These are phyloP conservation scores for Triplophysa rosa DNA, from an alignment of 2,113 vertebrate genomes.

Conservation along the genomic window DNA sequence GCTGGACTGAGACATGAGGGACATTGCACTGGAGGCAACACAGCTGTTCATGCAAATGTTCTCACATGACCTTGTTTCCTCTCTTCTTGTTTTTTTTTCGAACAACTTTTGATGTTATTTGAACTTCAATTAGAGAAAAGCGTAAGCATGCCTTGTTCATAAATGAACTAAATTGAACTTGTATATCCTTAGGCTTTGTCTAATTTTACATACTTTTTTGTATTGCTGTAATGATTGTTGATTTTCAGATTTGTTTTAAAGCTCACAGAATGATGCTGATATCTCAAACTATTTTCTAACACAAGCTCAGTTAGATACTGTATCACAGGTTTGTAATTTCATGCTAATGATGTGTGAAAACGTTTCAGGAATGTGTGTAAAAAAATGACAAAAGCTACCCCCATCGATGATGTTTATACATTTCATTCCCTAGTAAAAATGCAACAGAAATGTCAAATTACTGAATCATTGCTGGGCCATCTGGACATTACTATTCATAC, in stretches of 20 bases:
- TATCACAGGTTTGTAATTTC: background rate
- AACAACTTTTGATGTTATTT: slow-evolving; percentile 33
- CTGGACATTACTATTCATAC: slow-evolving; percentile 73
- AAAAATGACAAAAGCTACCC: background rate
- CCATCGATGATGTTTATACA: background rate
- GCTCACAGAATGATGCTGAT: background rate
- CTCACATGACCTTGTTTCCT: slow-evolving; percentile 59
- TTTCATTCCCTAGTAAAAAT: slow-evolving; percentile 60
- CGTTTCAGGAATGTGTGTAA: background rate
- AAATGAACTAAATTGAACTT: background rate
- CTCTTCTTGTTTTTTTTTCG: slow-evolving; percentile 40
- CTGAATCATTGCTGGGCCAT: slow-evolving; percentile 74
- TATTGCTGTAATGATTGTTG: background rate
- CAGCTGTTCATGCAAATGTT: slow-evolving; percentile 55
- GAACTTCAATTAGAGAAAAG: slow-evolving; percentile 6
- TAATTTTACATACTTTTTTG: background rate
- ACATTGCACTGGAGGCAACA: slow-evolving; percentile 47
- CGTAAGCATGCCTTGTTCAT: background rate
- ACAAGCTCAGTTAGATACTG: background rate
- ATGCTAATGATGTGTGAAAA: background rate
- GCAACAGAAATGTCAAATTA: slow-evolving; percentile 73
- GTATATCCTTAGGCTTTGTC: background rate
- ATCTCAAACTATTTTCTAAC: background rate
- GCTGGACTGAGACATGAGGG: slow-evolving; percentile 37
- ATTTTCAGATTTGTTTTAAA: background rate